phyloP scores from a whole-genome alignment of 2,113 vertebrate species.

The Willisornis vidua region DNA sequence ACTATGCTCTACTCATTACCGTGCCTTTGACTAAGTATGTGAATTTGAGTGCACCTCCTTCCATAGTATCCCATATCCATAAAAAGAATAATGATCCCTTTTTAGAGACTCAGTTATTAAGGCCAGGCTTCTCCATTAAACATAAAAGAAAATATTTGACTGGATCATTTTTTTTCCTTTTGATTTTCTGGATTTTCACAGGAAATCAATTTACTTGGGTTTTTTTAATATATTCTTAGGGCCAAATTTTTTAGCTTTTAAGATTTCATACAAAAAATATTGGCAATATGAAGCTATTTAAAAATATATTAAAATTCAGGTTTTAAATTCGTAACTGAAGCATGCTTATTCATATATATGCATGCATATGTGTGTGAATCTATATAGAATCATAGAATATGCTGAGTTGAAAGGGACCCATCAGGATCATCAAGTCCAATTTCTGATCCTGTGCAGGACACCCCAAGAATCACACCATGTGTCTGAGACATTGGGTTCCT shows the following conservation, averaged over 20 bases:
- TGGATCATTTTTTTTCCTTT: background rate
- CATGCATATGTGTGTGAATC: too few species aligned
- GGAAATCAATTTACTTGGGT: background rate
- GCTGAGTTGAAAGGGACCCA: background rate
- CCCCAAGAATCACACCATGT: background rate
- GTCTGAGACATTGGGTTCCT: background rate
- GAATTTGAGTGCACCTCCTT: background rate
- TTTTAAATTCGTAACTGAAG: background rate
- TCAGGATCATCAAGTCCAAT: background rate
- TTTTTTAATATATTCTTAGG: background rate
- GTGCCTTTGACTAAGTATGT: background rate
- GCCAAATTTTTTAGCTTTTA: background rate
- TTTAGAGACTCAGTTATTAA: background rate
- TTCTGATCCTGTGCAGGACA: background rate
- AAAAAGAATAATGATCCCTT: background rate
- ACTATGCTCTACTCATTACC: background rate
- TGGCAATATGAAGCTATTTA: background rate
- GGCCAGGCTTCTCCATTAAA: background rate
- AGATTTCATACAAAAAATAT: background rate
- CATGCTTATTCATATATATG: background rate
- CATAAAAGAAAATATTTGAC: background rate
- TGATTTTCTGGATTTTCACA: background rate
- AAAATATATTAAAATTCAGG: background rate
- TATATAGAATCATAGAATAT: background rate
- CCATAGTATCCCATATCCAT: background rate